Conservation (phyloP, 2,113 vertebrate species). For the Abramis brama region DNA sequence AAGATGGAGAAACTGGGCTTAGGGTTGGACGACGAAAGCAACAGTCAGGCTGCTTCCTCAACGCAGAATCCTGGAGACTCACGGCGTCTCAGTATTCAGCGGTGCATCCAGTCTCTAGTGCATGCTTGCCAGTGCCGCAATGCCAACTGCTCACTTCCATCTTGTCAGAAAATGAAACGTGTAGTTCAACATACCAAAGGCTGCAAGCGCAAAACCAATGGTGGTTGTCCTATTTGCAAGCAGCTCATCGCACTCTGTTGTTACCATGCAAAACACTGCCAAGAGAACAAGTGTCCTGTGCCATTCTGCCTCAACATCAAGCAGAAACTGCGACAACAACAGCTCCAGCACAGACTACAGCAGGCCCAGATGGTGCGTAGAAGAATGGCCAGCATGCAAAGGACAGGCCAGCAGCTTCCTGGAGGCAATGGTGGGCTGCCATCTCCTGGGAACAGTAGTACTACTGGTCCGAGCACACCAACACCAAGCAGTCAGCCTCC, state of each 20-base stretch:
- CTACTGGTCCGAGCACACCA: slow-evolving; percentile 84
- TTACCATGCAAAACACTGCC: slow-evolving; percentile 99
- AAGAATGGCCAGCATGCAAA: slow-evolving; percentile 96
- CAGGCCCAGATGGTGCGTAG: slow-evolving; percentile 96
- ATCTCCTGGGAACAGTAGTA: slow-evolving; percentile 74
- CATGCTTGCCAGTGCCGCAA: slow-evolving; percentile 98
- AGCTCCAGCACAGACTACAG: slow-evolving; percentile 94
- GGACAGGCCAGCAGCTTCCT: slow-evolving; percentile 80
- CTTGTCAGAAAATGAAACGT: slow-evolving; percentile 99
- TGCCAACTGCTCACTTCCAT: slow-evolving; percentile 95
- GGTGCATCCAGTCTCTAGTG: slow-evolving; percentile 97
- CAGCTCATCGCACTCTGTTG: slow-evolving; percentile 97
- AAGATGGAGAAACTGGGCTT: slow-evolving; percentile 98
- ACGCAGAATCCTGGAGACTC: slow-evolving; percentile 95
- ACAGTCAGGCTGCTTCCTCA: slow-evolving; percentile 86
- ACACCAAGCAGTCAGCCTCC: slow-evolving; percentile 89
- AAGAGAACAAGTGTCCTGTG: slow-evolving; percentile 98
- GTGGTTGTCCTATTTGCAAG: slow-evolving; percentile 96
- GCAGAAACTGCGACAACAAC: slow-evolving; percentile 97
- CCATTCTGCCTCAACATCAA: slow-evolving; percentile 99
- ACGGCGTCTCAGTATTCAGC: slow-evolving; percentile 95
- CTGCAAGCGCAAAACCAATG: slow-evolving; percentile 97
- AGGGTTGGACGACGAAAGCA: slow-evolving; percentile 94
- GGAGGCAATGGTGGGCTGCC: slow-evolving; percentile 71
- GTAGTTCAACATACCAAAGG: slow-evolving; percentile 97